Percentiles rank a stretch among this genome's conserved stretches.
phyloP scores from a whole-genome alignment of 2,113 vertebrate species.

The Anhinga anhinga region DNA sequence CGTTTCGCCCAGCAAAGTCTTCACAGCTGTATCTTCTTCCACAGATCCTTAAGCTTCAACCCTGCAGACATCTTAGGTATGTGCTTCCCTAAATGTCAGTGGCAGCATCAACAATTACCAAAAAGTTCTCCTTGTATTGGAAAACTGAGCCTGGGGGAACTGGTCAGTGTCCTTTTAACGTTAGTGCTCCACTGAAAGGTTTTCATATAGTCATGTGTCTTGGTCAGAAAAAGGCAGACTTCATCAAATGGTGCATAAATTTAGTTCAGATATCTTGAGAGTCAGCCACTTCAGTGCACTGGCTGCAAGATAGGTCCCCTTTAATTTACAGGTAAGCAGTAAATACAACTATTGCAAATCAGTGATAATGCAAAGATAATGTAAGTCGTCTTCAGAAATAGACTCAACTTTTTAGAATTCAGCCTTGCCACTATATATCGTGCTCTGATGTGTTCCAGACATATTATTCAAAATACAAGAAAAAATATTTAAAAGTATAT shows the following conservation, averaged over 20 bases:
- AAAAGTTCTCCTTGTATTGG: neutral
- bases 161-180: neutral
- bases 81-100: neutral
- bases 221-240: neutral
- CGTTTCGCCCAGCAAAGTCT: neutral
- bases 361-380: neutral
- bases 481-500: neutral
- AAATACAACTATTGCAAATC: neutral
- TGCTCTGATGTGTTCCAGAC: neutral
- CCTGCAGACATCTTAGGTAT: neutral
- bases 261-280: neutral
- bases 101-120: neutral
- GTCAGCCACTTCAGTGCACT: neutral
- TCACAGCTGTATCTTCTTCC: neutral
- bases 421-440: neutral
- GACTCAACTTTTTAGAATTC: neutral
- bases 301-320: neutral
- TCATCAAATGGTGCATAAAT: neutral
- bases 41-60: neutral
- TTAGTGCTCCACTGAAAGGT: neutral
- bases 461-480: neutral
- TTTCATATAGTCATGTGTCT: neutral
- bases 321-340: neutral
- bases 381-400: neutral
- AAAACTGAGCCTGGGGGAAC: neutral